phyloP scores from a whole-genome alignment of 1,140 invertebrate genomes.

The Centruroides sculpturatus region DNA sequence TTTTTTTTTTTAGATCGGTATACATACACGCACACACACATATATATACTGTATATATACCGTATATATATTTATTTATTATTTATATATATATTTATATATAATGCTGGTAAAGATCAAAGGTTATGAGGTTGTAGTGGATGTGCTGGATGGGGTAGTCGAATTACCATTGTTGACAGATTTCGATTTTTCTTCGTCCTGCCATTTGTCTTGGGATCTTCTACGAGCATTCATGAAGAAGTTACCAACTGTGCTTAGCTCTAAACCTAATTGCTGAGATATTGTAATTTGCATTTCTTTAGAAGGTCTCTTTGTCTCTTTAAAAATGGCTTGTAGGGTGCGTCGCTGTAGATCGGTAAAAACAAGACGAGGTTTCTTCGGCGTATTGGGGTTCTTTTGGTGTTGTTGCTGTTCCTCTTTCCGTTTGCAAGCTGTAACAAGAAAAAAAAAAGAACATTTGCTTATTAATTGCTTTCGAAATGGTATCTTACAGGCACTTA shows the following conservation, averaged over 20 bases:
- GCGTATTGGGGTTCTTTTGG: slow-evolving; percentile 27
- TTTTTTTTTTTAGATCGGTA: too few relatives aligned
- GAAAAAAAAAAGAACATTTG: too few relatives aligned
- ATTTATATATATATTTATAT: slow-evolving; percentile 12
- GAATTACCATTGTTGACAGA: neutral
- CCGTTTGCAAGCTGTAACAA: slow-evolving; percentile 58
- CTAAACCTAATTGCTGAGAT: slow-evolving; percentile 88
- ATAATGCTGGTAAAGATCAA: slow-evolving; percentile 5
- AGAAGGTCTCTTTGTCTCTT: slow-evolving; percentile 98
- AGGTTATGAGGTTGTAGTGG: slow-evolving; percentile 8
- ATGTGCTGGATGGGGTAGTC: slow-evolving; percentile 5
- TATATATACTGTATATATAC: too few relatives aligned
- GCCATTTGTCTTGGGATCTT: slow-evolving; percentile 97
- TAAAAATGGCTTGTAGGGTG: slow-evolving; percentile 99
- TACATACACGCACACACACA: too few relatives aligned
- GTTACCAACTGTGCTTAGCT: slow-evolving; percentile 97
- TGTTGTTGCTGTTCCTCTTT: slow-evolving; percentile 62
- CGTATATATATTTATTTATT: neutral
- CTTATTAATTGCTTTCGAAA: too few relatives aligned
- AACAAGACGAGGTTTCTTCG: slow-evolving; percentile 98
- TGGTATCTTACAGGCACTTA: too few relatives aligned
- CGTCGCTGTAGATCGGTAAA: slow-evolving; percentile 99
- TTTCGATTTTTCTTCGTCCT: slow-evolving; percentile 50
- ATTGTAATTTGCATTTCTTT: slow-evolving; percentile 99
- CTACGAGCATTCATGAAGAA: slow-evolving; percentile 99